Evolutionary conservation across 2,797 vertebrate genomes (phyloP).

Genomic region (Scyliorhinus canicula): DNA sequence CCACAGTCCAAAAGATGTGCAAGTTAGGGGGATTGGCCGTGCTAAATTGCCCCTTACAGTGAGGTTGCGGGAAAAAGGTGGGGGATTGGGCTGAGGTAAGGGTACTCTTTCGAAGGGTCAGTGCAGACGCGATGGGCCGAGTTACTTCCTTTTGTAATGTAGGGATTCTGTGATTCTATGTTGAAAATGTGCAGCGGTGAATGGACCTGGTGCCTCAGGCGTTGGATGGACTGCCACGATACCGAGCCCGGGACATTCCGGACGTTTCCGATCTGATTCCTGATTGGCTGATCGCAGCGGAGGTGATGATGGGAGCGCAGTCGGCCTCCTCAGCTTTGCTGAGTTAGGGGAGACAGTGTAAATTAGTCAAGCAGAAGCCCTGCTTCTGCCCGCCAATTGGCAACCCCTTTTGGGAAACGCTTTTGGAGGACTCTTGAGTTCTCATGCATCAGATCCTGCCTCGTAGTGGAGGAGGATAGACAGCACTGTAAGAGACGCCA

Average conservation of each 20-base stretch:
- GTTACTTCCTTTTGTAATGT: no score
- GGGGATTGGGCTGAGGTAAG: no score
- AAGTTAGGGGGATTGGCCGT: no score
- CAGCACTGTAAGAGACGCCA: no score
- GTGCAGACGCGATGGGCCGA: no score
- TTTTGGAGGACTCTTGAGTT: not conserved
- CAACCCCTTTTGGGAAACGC: not conserved
- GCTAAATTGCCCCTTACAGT: no score
- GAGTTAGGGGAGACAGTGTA: not conserved
- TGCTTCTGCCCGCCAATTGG: not conserved
- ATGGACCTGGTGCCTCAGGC: not conserved
- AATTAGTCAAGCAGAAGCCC: not conserved
- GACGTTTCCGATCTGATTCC: not conserved
- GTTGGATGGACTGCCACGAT: not conserved
- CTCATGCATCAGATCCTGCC: no score
- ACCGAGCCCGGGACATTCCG: not conserved
- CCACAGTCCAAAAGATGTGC: no score
- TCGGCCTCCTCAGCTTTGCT: not conserved
- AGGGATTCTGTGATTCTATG: no score
- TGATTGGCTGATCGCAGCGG: not conserved
- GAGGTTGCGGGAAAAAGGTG: no score
- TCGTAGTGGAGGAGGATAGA: no score
- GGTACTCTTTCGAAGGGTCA: no score
- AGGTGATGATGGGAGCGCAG: not conserved
- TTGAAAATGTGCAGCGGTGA: not conserved